Base-by-base conservation (phyloP, 2,888 invertebrate genomes). In the Drosophila merina region DNA sequence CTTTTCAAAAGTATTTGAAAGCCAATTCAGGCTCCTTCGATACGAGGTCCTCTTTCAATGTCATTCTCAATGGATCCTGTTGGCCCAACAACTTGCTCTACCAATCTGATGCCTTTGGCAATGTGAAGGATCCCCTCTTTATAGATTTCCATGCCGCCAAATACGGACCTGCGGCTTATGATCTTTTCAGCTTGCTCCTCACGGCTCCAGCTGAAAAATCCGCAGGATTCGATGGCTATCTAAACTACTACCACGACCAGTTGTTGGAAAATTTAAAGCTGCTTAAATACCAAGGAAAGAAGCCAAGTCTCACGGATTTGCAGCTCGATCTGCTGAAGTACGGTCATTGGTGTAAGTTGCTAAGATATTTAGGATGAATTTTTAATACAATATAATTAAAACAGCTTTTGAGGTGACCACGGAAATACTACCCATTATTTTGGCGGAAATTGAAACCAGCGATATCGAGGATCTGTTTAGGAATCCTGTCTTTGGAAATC, bases 11-110 rank as follows among this genome's bases (percentile, higher is more conserved):
- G 3, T 49, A 66, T 56, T 2, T 63, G 0, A n/a, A 45, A 1
- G 38, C 10, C 4, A 4, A 1, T 3, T 5, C 14, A 0, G 72
- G 67, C 3, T n/a, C 36, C 0, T 0, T 47, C 0, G 76, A 79
- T 49, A n/a, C 28, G 0, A 71, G 45, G 10, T 57, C 54, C 1
- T 75, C 70, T 0, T 89, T 90, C 7, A 83, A 75, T 56, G 88
- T 89, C 0, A 66, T 90, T 0, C 76, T 75, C 8, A 84, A 81
- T 45, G 89, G 89, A 1, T 80, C 84, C 30, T 85, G 88, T 52
- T 89, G 88, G 86, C 69, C 88, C 1, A 89, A 83, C 30, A 89
- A 89, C 54, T 60, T 90, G 0, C 79, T 91, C 49, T 81, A 79
- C 9, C 72, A 82, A 45, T 76, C 84, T 10, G 79, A 88, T 12